Evolutionary conservation across 2,888 invertebrate species (phyloP), one percentile per base, ranked within the genome.

Genomic region (Embidobia sp.): DNA sequence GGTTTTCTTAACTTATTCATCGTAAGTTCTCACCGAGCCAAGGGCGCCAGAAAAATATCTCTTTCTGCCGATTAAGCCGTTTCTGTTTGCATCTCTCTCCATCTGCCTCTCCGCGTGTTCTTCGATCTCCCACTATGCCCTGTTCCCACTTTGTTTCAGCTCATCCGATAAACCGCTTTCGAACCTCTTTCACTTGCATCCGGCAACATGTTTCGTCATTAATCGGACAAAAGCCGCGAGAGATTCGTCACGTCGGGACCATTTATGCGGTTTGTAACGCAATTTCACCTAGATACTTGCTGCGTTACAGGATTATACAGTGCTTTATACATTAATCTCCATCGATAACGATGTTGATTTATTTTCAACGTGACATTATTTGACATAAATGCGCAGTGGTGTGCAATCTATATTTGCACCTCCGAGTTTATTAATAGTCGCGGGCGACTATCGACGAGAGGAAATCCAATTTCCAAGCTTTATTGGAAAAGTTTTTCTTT

Each of bases 41-140:
- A 74, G 74, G 66, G 74, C 74, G 66, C 44, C 5, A 46, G 66
- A 66, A 73, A 74, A 59, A 59, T 73, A 64, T 51, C 49, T 42
- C 33, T 69, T 27, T 40, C 31, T 49, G 16, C 19, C 29, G n/a
- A n/a, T n/a, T n/a, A n/a, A n/a, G n/a, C 18, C 13, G 8, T 48
- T 27, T 37, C 26, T 31, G n/a, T 44, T 13, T n/a, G 7, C 37
- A 1, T 46, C 26, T 66, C 55, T 33, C 15, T 40, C n/a, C 27
- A 19, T 7, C 6, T 51, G 10, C 3, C 19, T 40, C 4, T 31
- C 55, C 44, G 44, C 27, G 27, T 35, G 42, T 44, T 29, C 29
- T 31, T 16, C 16, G 1, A 37, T 26, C 29, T 46, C 48, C 29
- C 19, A 19, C 51, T 6, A 7, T 3, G 10, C 19, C 11, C 33